Base-by-base conservation (phyloP, 2,797 vertebrate genomes). In the Micromesistius poutassou region DNA sequence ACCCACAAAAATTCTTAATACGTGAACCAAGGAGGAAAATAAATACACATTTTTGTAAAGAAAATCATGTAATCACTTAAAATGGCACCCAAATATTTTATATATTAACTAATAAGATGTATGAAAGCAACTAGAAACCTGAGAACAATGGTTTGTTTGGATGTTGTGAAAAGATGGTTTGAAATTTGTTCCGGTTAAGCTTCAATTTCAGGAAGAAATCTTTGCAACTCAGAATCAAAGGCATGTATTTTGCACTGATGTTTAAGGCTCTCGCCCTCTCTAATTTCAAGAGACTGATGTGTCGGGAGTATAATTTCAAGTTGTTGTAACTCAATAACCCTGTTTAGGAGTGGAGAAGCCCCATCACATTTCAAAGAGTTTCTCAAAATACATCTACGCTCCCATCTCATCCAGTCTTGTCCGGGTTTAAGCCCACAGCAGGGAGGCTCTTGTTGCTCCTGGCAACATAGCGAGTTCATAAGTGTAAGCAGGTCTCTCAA, bases 291-390 rank as follows among this genome's bases (percentile, higher is more conserved):
- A 68, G 62, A 28, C 62, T 28, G 62, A 68, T 28, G 62, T 68
- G 62, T 66, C 62, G 62, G 62, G 62, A 66, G 62, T 68, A 68
- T 68, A 68, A 68, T 68, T 68, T 28, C 10, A 68, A 38, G 8
- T 68, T 68, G 28, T 30, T 25, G 62, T 28, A 68, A 28, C 62
- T 68, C 62, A 28, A 68, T 68, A 68, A 68, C 62, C 62, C 55
- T 62, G 62, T 16, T 28, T 6, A 12, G 62, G 62, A 68, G n/a
- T 68, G 25, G 62, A 28, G 28, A 28, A n/a, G 8, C 22, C 22
- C 55, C 62, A 13, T n/a, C n/a, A 4, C 62, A 28, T 10, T 28
- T 25, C 62, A 28, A 62, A 16, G 62, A 68, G 62, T 68, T 10
- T 30, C 62, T 9, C 62, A 9, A 25, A 16, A 68, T n/a, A 28